phyloP scores from a whole-genome alignment of 1,140 invertebrate genomes.

The Drosophila nigromelanica region DNA sequence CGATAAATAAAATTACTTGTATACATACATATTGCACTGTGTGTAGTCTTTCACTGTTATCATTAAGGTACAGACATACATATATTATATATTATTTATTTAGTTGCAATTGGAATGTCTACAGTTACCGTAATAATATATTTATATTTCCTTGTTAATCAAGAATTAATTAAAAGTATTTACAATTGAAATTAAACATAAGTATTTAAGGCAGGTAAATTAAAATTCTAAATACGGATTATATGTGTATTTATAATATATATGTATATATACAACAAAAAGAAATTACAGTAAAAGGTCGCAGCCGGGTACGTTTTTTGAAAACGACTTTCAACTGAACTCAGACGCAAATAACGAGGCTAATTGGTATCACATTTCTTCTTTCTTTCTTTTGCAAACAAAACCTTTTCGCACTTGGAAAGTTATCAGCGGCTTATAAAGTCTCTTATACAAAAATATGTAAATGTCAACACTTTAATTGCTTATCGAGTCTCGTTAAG shows the following conservation, averaged over 20 bases:
- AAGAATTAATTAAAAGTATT: conserved; percentile 14
- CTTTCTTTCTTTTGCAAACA: conserved; percentile 28
- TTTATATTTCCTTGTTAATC: neutral
- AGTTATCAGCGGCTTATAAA: conserved; percentile 62
- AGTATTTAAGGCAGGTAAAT: conserved; percentile 8
- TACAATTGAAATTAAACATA: conserved; percentile 27
- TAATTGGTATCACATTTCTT: conserved; percentile 68
- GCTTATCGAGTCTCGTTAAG: conserved; percentile 27
- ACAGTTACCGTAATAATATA: conserved; percentile 7
- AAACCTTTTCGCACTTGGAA: conserved; percentile 48
- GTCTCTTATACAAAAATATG: conserved; percentile 62
- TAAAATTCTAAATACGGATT: neutral
- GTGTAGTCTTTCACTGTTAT: conserved; percentile 22
- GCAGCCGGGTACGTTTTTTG: conserved; percentile 19
- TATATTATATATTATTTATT: conserved; percentile 17
- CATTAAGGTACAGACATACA: conserved; percentile 13
- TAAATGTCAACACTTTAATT: conserved; percentile 31
- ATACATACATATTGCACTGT: conserved; percentile 52
- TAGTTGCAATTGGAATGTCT: conserved; percentile 20
- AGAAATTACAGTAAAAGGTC: conserved; percentile 20
- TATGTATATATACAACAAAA: conserved; percentile 22
- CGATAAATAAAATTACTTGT: conserved; percentile 69
- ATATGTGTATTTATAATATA: conserved; percentile 20
- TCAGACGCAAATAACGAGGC: conserved; percentile 54
- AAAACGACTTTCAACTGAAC: conserved; percentile 27